Evolutionary conservation across 2,888 invertebrate species (phyloP).

Genomic region (Heteromurus nitidus): DNA sequence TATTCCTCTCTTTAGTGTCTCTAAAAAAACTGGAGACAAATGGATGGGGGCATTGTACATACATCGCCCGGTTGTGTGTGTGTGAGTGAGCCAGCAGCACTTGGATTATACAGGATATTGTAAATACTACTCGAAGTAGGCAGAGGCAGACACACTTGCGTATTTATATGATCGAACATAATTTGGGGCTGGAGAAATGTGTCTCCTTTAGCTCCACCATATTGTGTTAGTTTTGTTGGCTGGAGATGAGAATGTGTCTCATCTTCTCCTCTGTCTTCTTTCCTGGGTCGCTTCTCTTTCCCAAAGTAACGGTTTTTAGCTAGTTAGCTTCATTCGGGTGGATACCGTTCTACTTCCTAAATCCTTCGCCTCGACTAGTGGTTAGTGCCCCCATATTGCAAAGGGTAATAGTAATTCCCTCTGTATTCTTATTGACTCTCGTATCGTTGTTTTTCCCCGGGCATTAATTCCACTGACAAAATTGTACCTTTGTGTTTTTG

Average conservation of each 20-base stretch:
- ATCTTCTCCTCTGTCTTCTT: conserved; percentile 3
- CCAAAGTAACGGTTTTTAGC: conserved; percentile 54
- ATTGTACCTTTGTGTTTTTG: conserved; percentile 38
- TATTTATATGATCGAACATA: conserved; percentile 47
- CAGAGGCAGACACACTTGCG: conserved; percentile 5
- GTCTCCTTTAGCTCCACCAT: conserved; percentile 27
- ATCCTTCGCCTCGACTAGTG: background rate
- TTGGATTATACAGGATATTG: conserved; percentile 43
- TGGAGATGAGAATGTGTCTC: conserved; percentile 25
- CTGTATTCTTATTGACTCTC: conserved; percentile 27
- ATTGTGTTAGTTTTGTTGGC: conserved; percentile 19
- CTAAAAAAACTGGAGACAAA: too few species aligned
- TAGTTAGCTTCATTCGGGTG: conserved; percentile 55
- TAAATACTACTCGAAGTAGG: conserved; percentile 48
- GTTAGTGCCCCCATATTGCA: background rate
- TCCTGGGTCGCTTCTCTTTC: conserved; percentile 22
- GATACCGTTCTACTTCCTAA: conserved; percentile 10
- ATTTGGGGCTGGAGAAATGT: conserved; percentile 40
- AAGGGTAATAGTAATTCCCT: background rate
- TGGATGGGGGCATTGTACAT: background rate
- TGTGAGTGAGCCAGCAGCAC: conserved; percentile 4
- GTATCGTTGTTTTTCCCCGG: conserved; percentile 53
- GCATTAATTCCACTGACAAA: conserved; percentile 57
- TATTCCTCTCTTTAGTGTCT: background rate
- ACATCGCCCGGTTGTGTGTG: background rate